Base-by-base conservation (phyloP, 2,888 invertebrate species). In the Herminia tarsipennalis region DNA sequence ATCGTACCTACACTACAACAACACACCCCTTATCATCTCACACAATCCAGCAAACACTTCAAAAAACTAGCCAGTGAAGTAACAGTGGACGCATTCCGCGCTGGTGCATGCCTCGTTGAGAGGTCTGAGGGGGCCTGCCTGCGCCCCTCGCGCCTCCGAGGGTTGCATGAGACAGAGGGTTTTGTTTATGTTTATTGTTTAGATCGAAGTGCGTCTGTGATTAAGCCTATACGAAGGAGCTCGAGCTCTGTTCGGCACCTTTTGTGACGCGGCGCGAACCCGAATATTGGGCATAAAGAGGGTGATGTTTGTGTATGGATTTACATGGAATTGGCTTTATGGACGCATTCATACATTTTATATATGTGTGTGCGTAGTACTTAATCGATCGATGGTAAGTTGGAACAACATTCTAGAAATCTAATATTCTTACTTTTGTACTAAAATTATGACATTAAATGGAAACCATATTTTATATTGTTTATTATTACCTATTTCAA, bases 141-240 rank as follows among this genome's bases (percentile, higher is more conserved):
- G 29, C 32, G 25, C 48, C 48, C 57, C 56, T 44, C 28, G 10
- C 6, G 24, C 13, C 27, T 0, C 28, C 9, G 24, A 13, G 35
- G 36, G 25, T 14, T 27, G 5, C 16, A 20, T 18, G 22, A 20
- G n/a, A 20, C 22, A 36, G 17, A n/a, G 13, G 27, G 29, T 4
- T 56, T n/a, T 65, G 60, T 63, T 59, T 65, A 66, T 65, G 57
- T 65, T 59, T 66, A 66, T 65, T 57, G 66, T 65, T 62, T 63
- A 59, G 48, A 41, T 56, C 44, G 46, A 51, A 41, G 53, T 43
- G 27, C 38, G 33, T 33, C 45, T 35, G 35, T 53, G 44, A 61
- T 61, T 55, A 57, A 40, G 48, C 14, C 50, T 43, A 41, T 39
- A 51, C 17, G 27, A 21, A 36, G 24, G 38, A 29, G 18, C n/a